Base-by-base conservation (phyloP, 2,888 invertebrate genomes). In the Eupeodes latifasciatus region DNA sequence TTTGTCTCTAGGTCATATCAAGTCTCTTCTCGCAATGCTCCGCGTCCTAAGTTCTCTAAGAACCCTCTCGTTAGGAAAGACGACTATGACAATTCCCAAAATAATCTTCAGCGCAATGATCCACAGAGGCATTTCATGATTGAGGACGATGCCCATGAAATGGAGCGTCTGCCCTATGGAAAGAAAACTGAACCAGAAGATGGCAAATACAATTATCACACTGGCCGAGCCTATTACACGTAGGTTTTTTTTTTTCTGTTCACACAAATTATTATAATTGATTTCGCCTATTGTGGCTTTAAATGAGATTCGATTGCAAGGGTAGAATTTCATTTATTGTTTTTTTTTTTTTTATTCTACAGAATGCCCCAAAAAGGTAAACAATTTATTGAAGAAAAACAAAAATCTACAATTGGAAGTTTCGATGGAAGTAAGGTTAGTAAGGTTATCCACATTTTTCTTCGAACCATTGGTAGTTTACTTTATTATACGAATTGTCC, bases 191-290 rank as follows among this genome's bases (percentile, higher is more conserved):
- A 84, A 10, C 69, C 66, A 10, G 81, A 90, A 59, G 74, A 88
- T 51, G 81, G 90, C 5, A 88, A 90, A 40, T 86, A 90, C 11
- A 89, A 90, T 67, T 92, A 89, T 86, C 90, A 90, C 34, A 91
- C 90, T 11, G 92, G 92, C 1, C 90, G 92, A 67, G 86, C 90
- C 7, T 90, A 90, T 36, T 81, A 90, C 16, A 89, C 77, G 92
- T 92, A 78, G 79, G 91, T 90, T 64, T 36, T 12, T 64, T 36
- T 12, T 10, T 57, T 14, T 27, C 62, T 47, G 36, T 62, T n/a
- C n/a, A n/a, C n/a, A n/a, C n/a, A n/a, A n/a, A n/a, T n/a, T n/a
- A n/a, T n/a, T n/a, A n/a, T n/a, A n/a, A n/a, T n/a, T n/a, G n/a
- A n/a, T n/a, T n/a, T n/a, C n/a, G n/a, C n/a, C n/a, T n/a, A n/a